phyloP scores from a whole-genome alignment of 1,140 invertebrate species.

The Leptinotarsa lineolata region DNA sequence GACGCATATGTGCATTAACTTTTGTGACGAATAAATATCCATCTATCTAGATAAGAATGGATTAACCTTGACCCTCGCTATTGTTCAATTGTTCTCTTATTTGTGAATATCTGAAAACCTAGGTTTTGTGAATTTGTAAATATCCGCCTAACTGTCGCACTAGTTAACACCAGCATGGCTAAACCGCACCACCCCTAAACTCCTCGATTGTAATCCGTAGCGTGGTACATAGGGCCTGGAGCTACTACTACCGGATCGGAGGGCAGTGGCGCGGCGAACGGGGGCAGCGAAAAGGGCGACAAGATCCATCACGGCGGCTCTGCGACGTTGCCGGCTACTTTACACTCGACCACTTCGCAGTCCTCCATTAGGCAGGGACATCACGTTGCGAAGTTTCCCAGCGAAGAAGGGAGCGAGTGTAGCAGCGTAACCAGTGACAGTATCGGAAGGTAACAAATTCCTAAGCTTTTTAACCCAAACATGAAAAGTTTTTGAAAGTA shows the following conservation, averaged over 20 bases:
- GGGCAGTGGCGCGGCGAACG: conserved; percentile 46
- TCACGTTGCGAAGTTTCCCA: conserved; percentile 64
- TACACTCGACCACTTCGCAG: conserved; percentile 60
- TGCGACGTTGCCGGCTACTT: conserved; percentile 59
- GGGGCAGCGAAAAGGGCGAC: conserved; percentile 45
- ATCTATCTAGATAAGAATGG: too few relatives aligned
- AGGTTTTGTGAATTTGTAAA: conserved; percentile 8
- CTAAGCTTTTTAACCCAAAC: too few relatives aligned
- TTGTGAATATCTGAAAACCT: not conserved
- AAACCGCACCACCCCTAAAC: conserved; percentile 40
- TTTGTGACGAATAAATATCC: too few relatives aligned
- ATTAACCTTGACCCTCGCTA: too few relatives aligned
- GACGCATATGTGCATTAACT: too few relatives aligned
- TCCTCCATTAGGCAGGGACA: conserved; percentile 50
- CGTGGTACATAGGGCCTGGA: conserved; percentile 57
- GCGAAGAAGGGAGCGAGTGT: conserved; percentile 77
- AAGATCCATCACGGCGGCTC: conserved; percentile 62
- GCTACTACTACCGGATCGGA: conserved; percentile 50
- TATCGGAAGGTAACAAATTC: conserved; percentile 62
- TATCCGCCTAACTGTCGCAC: conserved; percentile 13
- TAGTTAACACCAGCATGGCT: conserved; percentile 43
- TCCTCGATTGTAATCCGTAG: conserved; percentile 50
- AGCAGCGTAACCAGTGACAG: conserved; percentile 80
- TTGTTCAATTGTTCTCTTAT: not conserved
- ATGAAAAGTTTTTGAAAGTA: too few relatives aligned